Evolutionary conservation across 2,113 vertebrate species (phyloP).

Genomic region (Colaptes auratus): DNA sequence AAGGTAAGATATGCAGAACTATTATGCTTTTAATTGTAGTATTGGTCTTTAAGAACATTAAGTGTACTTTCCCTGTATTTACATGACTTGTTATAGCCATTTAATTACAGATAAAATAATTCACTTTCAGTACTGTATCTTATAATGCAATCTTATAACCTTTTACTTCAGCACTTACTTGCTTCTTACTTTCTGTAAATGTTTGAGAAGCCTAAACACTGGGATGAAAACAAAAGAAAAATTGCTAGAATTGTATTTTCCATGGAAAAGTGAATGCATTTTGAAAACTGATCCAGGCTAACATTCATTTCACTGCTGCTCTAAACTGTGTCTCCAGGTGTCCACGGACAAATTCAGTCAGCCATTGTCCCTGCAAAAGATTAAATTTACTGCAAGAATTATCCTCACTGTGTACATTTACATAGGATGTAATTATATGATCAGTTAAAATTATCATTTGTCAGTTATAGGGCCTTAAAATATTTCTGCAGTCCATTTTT

Average conservation of each 20-base stretch:
- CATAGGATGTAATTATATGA: not conserved
- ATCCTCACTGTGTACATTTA: too few species aligned
- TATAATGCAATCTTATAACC: not conserved
- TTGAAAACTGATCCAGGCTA: not conserved
- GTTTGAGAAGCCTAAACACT: not conserved
- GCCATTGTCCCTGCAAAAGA: not conserved
- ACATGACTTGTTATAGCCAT: not conserved
- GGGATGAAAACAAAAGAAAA: not conserved
- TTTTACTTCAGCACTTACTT: not conserved
- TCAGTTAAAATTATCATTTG: not conserved
- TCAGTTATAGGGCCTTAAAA: not conserved
- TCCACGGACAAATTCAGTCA: rapidly evolving
- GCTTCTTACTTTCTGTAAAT: not conserved
- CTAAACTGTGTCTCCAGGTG: not conserved
- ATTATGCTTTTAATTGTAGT: not conserved
- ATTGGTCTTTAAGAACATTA: not conserved
- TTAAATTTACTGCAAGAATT: not conserved
- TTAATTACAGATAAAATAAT: not conserved
- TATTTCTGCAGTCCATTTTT: not conserved
- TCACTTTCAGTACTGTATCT: not conserved
- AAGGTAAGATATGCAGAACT: constrained; percentile 50
- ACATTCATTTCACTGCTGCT: not conserved
- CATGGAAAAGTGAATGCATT: not conserved
- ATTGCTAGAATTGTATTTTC: not conserved
- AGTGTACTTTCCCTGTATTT: not conserved